Percentiles rank a stretch among this genome's conserved stretches.
phyloP scores from a whole-genome alignment of 2,888 invertebrate species.

The Hypomecis punctinalis region DNA sequence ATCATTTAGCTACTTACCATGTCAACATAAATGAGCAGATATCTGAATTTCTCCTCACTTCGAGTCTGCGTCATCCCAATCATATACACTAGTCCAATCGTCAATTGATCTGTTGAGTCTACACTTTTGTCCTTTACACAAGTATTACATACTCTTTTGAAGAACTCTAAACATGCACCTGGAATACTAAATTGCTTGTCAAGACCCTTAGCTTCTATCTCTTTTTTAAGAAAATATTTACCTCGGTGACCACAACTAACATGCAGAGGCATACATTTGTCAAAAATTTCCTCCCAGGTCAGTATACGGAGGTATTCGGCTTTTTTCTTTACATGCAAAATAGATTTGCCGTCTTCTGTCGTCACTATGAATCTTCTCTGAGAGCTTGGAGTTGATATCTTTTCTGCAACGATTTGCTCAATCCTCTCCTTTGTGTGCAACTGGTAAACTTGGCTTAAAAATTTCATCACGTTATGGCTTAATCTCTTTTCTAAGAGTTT shows the following conservation, averaged over 20 bases:
- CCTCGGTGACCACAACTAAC: neutral
- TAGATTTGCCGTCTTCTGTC: neutral
- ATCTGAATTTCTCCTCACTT: neutral
- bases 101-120: neutral
- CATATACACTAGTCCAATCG: neutral
- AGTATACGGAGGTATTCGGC: neutral
- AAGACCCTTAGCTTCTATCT: neutral
- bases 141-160: neutral
- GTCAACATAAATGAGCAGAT: conserved; percentile 7
- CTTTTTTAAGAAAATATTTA: neutral
- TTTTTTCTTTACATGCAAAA: neutral
- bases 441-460: neutral
- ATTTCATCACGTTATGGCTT: neutral
- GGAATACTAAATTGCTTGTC: neutral
- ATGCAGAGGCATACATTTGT: conserved; percentile 5
- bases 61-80: neutral
- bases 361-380: neutral
- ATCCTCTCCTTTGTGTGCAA: neutral
- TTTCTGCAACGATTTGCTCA: neutral
- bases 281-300: conserved; percentile 5
- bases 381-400: neutral
- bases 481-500: neutral
- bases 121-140: neutral
- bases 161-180: neutral
- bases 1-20: neutral